Evolutionary conservation across 2,888 invertebrate species (phyloP).

Genomic region (Parapristionchus giblindavisi): DNA sequence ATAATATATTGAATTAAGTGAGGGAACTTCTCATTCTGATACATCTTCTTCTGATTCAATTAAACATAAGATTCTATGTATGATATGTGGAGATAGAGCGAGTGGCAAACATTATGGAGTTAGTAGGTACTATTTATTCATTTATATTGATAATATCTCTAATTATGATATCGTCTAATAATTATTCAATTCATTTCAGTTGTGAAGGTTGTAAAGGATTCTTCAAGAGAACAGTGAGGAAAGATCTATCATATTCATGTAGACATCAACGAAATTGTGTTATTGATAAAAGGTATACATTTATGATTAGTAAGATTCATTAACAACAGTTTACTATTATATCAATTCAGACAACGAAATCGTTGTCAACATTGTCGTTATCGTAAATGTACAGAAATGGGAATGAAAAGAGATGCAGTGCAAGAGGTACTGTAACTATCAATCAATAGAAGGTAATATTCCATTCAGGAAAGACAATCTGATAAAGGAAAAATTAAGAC

Average conservation of each 20-base stretch:
- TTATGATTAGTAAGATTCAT: background rate
- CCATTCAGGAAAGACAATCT: too few relatives aligned
- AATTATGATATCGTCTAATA: background rate
- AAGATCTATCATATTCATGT: conserved; percentile 94
- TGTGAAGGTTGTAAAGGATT: conserved; percentile 99
- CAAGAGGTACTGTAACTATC: conserved; percentile 28
- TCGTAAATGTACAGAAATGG: conserved; percentile 94
- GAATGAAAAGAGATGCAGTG: conserved; percentile 90
- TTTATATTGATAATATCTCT: background rate
- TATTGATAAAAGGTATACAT: conserved; percentile 77
- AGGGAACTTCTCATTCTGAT: background rate
- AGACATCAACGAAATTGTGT: conserved; percentile 76
- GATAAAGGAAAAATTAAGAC: too few relatives aligned
- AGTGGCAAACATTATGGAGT: conserved; percentile 40
- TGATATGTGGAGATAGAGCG: conserved; percentile 37
- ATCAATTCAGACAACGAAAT: conserved; percentile 85
- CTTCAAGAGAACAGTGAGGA: conserved; percentile 95
- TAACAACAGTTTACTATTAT: background rate
- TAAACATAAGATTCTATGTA: background rate
- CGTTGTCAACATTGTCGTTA: conserved; percentile 97
- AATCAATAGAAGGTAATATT: too few relatives aligned
- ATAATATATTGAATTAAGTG: background rate
- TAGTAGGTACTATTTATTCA: conserved; percentile 34
- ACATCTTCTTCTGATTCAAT: background rate
- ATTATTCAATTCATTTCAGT: conserved; percentile 43